Conservation (phyloP, 2,113 vertebrate species). For the Gymnogyps californianus region DNA sequence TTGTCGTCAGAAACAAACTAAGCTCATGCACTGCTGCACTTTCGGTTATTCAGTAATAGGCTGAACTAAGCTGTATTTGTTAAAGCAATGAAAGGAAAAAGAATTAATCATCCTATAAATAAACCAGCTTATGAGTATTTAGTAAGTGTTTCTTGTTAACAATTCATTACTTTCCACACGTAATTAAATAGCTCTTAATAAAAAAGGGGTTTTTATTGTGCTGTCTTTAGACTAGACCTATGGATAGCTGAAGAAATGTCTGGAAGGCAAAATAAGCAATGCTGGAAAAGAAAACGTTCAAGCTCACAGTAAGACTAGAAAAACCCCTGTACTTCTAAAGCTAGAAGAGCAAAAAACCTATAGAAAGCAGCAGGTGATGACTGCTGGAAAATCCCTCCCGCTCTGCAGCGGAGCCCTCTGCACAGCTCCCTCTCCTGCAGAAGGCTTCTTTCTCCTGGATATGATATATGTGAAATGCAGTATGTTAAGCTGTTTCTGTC, state of each 20-base stretch:
- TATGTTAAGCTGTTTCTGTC: background rate
- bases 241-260: background rate
- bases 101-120: slow-evolving; percentile 46
- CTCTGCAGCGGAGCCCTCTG: background rate
- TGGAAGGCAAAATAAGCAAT: background rate
- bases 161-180: slow-evolving; percentile 72
- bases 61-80: background rate
- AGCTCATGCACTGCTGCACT: background rate
- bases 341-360: background rate
- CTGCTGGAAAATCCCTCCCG: background rate
- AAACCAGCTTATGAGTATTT: slow-evolving; percentile 72
- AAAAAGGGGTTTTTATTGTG: background rate
- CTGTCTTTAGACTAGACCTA: background rate
- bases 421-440: background rate
- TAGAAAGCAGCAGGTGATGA: background rate
- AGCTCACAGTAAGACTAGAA: background rate
- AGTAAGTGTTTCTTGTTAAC: slow-evolving; percentile 75
- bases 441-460: background rate
- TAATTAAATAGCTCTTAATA: slow-evolving; percentile 76
- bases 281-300: background rate
- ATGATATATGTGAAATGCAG: accelerated
- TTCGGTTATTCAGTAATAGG: background rate
- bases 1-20: background rate
- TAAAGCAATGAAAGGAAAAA: background rate
- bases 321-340: background rate